These are phyloP conservation scores for Oophaga sylvatica DNA, from an alignment of 2,797 vertebrate genomes.

Conservation along the genomic window DNA sequence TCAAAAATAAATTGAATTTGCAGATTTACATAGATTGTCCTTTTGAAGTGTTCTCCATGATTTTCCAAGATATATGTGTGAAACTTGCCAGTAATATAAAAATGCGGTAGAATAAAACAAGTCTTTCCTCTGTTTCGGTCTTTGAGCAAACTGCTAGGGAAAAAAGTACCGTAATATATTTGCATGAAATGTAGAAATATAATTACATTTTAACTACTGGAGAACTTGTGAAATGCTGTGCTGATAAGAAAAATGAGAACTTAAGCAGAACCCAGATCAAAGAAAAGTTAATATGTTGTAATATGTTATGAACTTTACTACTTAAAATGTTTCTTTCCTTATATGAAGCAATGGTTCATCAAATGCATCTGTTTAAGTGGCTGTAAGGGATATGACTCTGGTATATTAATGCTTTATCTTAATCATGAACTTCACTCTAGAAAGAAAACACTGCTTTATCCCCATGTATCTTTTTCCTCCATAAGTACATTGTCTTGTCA, in stretches of 20 bases:
- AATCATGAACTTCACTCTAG: too few relatives aligned
- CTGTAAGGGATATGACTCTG: too few relatives aligned
- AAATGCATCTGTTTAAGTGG: neutral
- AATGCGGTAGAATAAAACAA: slow-evolving; percentile 31
- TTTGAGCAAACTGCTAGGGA: slow-evolving; percentile 32
- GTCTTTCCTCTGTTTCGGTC: slow-evolving; percentile 9
- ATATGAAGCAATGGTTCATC: neutral
- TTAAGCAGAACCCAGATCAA: neutral
- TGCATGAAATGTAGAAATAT: slow-evolving; percentile 22
- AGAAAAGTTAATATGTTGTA: neutral
- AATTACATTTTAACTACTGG: slow-evolving; percentile 26
- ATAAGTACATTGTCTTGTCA: too few relatives aligned
- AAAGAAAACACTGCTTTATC: too few relatives aligned
- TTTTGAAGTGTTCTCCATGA: slow-evolving; percentile 48
- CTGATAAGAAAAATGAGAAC: neutral
- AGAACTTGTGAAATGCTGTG: slow-evolving; percentile 8
- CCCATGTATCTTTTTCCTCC: too few relatives aligned
- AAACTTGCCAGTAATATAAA: slow-evolving; percentile 24
- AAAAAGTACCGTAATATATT: slow-evolving; percentile 1
- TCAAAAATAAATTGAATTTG: slow-evolving; percentile 35
- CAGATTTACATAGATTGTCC: slow-evolving; percentile 32
- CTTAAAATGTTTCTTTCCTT: neutral
- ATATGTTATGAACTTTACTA: neutral
- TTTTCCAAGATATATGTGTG: neutral
- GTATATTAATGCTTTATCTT: too few relatives aligned